These are phyloP conservation scores for Halcyon smyrnensis DNA, from an alignment of 2,797 vertebrate genomes.

Conservation along the genomic window DNA sequence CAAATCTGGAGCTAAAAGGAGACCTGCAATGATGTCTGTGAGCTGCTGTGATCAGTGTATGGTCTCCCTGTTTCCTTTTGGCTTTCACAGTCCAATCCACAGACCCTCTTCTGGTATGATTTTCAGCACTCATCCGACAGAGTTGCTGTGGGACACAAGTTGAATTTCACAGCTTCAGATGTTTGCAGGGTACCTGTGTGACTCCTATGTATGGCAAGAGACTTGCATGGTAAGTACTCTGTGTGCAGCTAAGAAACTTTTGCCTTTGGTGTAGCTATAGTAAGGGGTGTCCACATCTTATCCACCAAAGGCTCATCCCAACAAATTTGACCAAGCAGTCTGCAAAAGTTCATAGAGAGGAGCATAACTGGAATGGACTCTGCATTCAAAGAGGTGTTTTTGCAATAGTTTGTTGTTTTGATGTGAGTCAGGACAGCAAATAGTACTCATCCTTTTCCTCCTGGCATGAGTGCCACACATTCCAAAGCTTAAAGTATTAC, in stretches of 20 bases:
- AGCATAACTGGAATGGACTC: background rate
- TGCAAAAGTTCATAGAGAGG: background rate
- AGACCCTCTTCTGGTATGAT: background rate
- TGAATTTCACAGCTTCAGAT: background rate
- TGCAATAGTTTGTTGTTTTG: background rate
- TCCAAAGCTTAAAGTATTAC: background rate
- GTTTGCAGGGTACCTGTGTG: background rate
- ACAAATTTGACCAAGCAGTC: background rate
- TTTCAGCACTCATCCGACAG: background rate
- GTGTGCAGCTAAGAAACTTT: background rate
- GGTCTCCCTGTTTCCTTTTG: background rate
- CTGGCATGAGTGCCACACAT: background rate
- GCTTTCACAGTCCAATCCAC: background rate
- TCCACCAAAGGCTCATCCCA: background rate
- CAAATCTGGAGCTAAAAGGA: background rate
- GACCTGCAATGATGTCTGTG: background rate
- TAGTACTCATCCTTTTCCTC: background rate
- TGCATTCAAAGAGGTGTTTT: background rate
- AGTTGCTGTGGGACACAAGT: background rate
- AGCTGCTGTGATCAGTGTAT: background rate
- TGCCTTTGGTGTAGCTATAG: background rate
- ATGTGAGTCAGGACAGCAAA: background rate
- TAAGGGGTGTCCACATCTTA: background rate
- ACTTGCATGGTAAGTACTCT: background rate
- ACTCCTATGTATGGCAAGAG: accelerated